A percentile compares a stretch with the other conserved stretches of the same genome.
These are phyloP conservation scores for Acanthosepion lycidas DNA, from an alignment of 2,888 invertebrate genomes.

Conservation along the genomic window DNA sequence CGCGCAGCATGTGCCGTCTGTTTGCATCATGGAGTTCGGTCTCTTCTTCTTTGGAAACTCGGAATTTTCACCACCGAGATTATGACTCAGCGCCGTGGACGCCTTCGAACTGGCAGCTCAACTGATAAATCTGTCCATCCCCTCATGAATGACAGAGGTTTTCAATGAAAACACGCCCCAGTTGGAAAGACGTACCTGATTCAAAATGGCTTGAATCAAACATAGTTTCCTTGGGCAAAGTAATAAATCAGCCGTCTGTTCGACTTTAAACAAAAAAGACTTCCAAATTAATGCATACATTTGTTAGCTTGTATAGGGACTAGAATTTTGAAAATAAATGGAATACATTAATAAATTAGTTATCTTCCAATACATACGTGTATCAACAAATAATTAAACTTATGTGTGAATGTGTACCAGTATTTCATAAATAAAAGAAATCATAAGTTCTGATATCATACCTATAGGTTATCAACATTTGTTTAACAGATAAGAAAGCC, in stretches of 20 bases:
- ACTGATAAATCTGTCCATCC: not conserved
- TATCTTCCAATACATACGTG: too few species aligned
- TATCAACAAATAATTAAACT: too few species aligned
- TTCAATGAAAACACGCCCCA: not conserved
- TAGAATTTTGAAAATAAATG: too few species aligned
- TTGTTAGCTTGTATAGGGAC: too few species aligned
- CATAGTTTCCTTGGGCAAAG: not conserved
- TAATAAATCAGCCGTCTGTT: not conserved
- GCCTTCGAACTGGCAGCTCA: conserved; percentile 11
- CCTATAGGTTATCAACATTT: too few species aligned
- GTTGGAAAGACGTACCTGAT: not conserved
- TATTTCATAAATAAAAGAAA: too few species aligned
- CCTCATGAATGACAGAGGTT: not conserved
- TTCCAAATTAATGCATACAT: not conserved
- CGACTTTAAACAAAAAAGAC: not conserved
- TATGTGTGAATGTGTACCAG: too few species aligned
- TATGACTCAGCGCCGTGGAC: not conserved
- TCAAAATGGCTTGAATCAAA: not conserved
- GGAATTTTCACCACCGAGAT: not conserved
- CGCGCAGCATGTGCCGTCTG: conserved; percentile 33
- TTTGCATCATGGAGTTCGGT: not conserved
- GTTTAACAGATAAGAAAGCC: too few species aligned
- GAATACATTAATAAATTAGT: too few species aligned
- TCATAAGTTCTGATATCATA: too few species aligned
- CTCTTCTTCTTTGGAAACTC: not conserved